Conservation (phyloP, 2,888 invertebrate genomes). For the Pyrrhia umbra region DNA sequence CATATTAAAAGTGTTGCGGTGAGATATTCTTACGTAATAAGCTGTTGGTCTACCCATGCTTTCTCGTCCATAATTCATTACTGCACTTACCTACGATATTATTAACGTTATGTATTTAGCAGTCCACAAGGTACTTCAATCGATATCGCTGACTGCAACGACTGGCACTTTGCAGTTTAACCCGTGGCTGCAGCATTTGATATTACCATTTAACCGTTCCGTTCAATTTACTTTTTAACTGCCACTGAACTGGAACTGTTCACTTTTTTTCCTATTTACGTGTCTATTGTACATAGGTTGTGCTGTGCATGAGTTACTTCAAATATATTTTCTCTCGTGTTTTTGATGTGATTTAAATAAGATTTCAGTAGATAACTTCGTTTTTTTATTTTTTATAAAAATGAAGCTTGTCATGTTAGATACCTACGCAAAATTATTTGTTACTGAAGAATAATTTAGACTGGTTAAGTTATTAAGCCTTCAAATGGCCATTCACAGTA, state of each 20-base stretch:
- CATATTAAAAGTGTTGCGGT: too few species aligned
- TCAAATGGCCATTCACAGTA: too few species aligned
- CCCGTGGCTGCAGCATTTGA: slow-evolving; percentile 19
- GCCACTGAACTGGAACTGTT: slow-evolving; percentile 39
- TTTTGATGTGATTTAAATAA: too few species aligned
- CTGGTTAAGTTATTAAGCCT: too few species aligned
- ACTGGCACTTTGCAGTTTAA: slow-evolving; percentile 43
- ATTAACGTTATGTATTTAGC: background rate
- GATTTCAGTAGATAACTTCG: too few species aligned
- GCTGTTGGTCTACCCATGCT: background rate
- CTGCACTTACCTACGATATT: background rate
- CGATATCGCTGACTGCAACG: slow-evolving; percentile 11
- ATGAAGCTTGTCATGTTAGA: too few species aligned
- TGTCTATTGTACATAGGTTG: slow-evolving; percentile 8
- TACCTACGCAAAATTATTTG: too few species aligned
- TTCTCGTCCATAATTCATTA: background rate
- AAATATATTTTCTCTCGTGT: too few species aligned
- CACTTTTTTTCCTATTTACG: slow-evolving; percentile 31
- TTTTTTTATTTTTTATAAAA: too few species aligned
- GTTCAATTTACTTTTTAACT: slow-evolving; percentile 49
- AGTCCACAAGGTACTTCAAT: slow-evolving; percentile 1
- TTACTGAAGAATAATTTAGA: too few species aligned
- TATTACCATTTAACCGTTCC: slow-evolving; percentile 36
- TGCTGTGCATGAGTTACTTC: too few species aligned
- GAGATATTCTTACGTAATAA: too few species aligned